A percentile compares a stretch with the other conserved stretches of the same genome.
Evolutionary conservation across 2,888 invertebrate species (phyloP).

Genomic region (Microplitis deprimator): DNA sequence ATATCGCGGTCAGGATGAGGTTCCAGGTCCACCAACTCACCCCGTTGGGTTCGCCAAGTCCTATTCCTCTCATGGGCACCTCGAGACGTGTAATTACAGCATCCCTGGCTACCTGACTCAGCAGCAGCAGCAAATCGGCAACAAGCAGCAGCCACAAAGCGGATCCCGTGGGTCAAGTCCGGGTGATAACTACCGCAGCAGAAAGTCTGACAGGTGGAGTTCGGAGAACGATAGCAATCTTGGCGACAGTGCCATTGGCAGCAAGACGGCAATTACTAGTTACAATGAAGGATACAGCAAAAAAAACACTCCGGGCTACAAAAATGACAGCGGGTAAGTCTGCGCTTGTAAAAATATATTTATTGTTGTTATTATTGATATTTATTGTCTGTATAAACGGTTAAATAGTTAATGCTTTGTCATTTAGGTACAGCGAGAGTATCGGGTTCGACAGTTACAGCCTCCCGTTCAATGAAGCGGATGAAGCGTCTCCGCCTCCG

Average conservation of each 20-base stretch:
- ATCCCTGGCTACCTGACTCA: slow-evolving; percentile 54
- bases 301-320: slow-evolving; percentile 69
- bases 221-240: slow-evolving; percentile 49
- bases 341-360: neutral
- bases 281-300: slow-evolving; percentile 69
- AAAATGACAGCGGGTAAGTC: slow-evolving; percentile 69
- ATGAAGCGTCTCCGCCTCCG: slow-evolving; percentile 74
- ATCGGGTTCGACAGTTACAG: slow-evolving; percentile 70
- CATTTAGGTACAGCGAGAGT: slow-evolving; percentile 68
- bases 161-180: slow-evolving; percentile 57
- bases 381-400: neutral
- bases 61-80: slow-evolving; percentile 20
- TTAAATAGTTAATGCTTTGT: slow-evolving; percentile 7
- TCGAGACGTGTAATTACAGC: slow-evolving; percentile 39
- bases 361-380: neutral
- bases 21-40: slow-evolving; percentile 65
- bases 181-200: slow-evolving; percentile 51
- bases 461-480: slow-evolving; percentile 68
- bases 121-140: slow-evolving; percentile 44
- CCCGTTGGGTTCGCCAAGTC: slow-evolving; percentile 12
- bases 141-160: slow-evolving; percentile 50
- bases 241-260: slow-evolving; percentile 42
- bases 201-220: slow-evolving; percentile 51
- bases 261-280: slow-evolving; percentile 55
- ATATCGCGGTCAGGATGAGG: slow-evolving; percentile 69